Evolutionary conservation across 2,888 invertebrate species (phyloP), one percentile per base, ranked within the genome.

Genomic region (Drosophila meridiana): DNA sequence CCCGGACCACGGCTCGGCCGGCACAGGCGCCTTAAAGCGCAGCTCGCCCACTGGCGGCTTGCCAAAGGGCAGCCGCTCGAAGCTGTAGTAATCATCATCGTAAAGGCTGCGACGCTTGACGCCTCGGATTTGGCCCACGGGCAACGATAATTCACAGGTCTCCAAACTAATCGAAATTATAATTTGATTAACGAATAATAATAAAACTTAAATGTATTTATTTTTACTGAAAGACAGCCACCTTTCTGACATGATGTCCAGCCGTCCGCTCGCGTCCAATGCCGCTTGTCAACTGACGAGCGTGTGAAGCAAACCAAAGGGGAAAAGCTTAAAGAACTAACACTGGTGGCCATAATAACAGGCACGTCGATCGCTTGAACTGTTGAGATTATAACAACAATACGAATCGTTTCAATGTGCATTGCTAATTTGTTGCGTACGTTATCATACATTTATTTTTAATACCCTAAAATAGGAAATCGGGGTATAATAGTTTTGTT

Each of bases 1-100:
- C 0, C 92, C 93, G 1, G 58, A 73, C 94, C 94, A 94, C 14
- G 90, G 68, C 4, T 84, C 80, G 1, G 91, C 89, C 11, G 93
- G 92, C 64, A 90, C 83, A 0, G 94, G 94, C 28, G 94, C 93
- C 92, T 78, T 90, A 34, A 91, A 91, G 4, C 92, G 78, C 11
- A 92, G 62, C 8, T 90, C 83, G 4, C 90, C 90, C 47, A 91
- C 4, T 1, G 92, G 92, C 9, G 92, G 92, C 55, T 91, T 84
- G 7, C 76, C 92, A 69, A 83, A 92, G 7, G 92, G 92, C 57
- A 92, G 57, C 4, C 83, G 78, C 76, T 92, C 92, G 47, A 91
- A 92, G 55, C 91, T 91, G 4, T 71, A 89, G 63, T 89, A 92
- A 1, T 79, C 52, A 38, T 91, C 82, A 30, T 84, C 83, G 47